Percentiles rank a stretch among this genome's conserved stretches.
These are phyloP conservation scores for Lethenteron camtschaticum DNA, from an alignment of 2,113 vertebrate species.

Conservation along the genomic window DNA sequence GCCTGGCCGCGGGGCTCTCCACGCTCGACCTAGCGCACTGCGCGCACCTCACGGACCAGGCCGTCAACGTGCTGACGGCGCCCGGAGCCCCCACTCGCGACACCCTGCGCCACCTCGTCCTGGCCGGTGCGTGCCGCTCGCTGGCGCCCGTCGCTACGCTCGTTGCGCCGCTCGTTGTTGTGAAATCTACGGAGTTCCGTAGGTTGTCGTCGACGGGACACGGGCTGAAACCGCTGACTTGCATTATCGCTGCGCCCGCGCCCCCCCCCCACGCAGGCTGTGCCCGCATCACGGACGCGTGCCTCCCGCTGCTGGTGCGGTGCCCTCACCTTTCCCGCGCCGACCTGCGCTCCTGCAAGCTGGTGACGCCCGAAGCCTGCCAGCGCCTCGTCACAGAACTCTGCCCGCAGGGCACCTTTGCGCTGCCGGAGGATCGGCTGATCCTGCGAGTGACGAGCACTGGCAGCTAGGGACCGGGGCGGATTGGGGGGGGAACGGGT, in stretches of 20 bases:
- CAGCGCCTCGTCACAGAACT: constrained; percentile 90
- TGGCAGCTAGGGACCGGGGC: neutral
- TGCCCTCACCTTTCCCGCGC: constrained; percentile 64
- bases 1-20: constrained; percentile 82
- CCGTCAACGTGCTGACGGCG: constrained; percentile 73
- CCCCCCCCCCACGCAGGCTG: constrained; percentile 33
- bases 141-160: too few species aligned
- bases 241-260: too few species aligned
- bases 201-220: too few species aligned
- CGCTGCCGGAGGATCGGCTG: constrained; percentile 93
- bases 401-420: constrained; percentile 83
- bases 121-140: constrained; percentile 35
- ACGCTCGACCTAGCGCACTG: constrained; percentile 86
- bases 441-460: constrained; percentile 55
- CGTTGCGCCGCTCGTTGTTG: too few species aligned
- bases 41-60: constrained; percentile 67
- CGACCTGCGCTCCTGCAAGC: constrained; percentile 74
- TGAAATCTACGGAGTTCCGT: too few species aligned
- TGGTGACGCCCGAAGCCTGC: constrained; percentile 71
- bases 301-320: constrained; percentile 62
- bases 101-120: constrained; percentile 75
- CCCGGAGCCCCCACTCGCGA: constrained; percentile 85
- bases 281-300: constrained; percentile 73
- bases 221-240: too few species aligned
- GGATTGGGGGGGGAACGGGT: neutral